Conservation (phyloP, 2,888 invertebrate genomes). For the Andrena flavipes region DNA sequence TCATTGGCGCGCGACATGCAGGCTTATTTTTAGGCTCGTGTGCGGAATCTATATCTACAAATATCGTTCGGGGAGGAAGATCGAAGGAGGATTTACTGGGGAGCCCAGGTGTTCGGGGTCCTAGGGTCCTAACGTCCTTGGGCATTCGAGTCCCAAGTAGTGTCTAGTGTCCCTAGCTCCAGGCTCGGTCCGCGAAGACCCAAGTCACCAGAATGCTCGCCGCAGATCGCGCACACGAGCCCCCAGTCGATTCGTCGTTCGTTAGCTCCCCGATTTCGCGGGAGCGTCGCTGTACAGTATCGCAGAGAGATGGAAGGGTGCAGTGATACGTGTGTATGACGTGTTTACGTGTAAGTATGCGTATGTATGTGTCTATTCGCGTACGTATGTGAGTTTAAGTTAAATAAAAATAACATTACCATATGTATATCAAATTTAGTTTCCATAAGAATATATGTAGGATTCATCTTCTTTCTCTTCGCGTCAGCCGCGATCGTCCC, state of each 20-base stretch:
- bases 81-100: background rate
- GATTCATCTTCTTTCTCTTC: conserved; percentile 53
- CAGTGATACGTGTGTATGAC: conserved; percentile 14
- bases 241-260: background rate
- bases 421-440: conserved; percentile 74
- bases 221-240: background rate
- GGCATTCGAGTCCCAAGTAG: background rate
- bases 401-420: conserved; percentile 80
- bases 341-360: conserved; percentile 6
- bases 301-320: conserved; percentile 10
- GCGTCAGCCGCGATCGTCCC: conserved; percentile 53
- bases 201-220: background rate
- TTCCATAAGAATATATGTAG: conserved; percentile 67
- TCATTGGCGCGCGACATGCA: background rate
- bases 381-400: conserved; percentile 64
- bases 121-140: background rate
- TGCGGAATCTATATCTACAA: background rate
- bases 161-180: no score
- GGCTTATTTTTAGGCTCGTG: background rate
- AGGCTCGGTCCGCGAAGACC: background rate
- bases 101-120: background rate
- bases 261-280: conserved; percentile 10
- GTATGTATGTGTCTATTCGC: conserved; percentile 4
- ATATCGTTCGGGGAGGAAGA: no score
- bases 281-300: conserved; percentile 39